Base-by-base conservation (phyloP, 2,113 vertebrate genomes). In the Bucco capensis region DNA sequence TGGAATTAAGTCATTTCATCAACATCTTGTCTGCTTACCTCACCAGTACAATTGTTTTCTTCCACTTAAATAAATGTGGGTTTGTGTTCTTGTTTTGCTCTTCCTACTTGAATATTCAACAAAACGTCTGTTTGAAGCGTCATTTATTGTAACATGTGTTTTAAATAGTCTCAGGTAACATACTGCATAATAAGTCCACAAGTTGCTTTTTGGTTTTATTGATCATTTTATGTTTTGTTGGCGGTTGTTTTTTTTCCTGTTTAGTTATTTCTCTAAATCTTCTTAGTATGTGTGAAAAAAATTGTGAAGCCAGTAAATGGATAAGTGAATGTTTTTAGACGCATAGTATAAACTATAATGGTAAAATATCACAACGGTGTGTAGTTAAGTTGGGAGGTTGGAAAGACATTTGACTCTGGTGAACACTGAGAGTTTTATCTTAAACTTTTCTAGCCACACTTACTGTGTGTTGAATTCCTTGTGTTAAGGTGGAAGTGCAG, bases 11-110 rank as follows among this genome's bases (percentile, higher is more conserved):
- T 80, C 5, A 2, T 51, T 38, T 62, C 6, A 2, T 72, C 19
- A 24, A 11, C 33, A 83, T 53, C 33, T 33, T 24, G 33, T 6
- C 13, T 28, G 8, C 22, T 62, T 40, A 6, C 1, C 19, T 74
- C 23, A 1, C n/a, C 10, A 0, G 8, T 60, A 0, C 1, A 1
- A 1, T 19, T 38, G 18, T 19, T 12, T 42, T 37, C 2, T 61
- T n/a, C 35, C 6, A 0, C 49, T 72, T 69, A 9, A 77, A 53
- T 58, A 46, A 46, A 37, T 1, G 5, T 2, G 10, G 7, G 53
- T 46, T 10, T 19, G 0, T 27, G 16, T 11, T 30, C 18, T 70
- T 56, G 17, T 11, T 58, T 54, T 35, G 25, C 58, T 86, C 1
- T 42, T 71, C 17, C 19, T 27, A 12, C 60, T 56, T 30, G 25